Base-by-base conservation (phyloP, 2,888 invertebrate genomes). In the Lepidochitona cinerea region DNA sequence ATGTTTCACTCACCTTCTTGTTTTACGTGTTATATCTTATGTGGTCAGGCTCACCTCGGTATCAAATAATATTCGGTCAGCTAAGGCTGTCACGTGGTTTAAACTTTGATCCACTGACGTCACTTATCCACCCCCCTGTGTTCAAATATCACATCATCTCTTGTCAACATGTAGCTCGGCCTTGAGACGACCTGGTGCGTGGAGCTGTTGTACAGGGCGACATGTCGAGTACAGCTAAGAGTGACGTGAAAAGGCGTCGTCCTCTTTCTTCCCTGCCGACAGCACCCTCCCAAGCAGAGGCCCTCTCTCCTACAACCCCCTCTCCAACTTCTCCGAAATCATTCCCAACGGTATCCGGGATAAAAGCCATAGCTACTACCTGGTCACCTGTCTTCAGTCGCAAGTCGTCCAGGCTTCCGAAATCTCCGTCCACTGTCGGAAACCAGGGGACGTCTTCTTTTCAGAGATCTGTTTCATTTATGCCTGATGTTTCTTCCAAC, bases 401-500 rank as follows among this genome's bases (percentile, higher is more conserved):
- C 2, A 59, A 59, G 32, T 59, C 59, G 4, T 32, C 18, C 59
- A 23, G 59, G 9, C 29, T 32, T 2, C 59, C 59, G 12, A 59
- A 59, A 59, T 18, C 41, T 12, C 59, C 23, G 26, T 32, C 59
- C 26, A 29, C 59, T 4, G 12, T 32, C 59, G 18, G n/a, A 18
- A 49, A 7, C 7, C 49, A 18, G 3, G 26, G 59, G 12, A 23
- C 4, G 5, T 1, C 59, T 23, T 14, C 59, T 23, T 59, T 59
- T 29, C 4, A 7, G 23, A 59, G 59, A 59, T 26, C 59, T 59
- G 18, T 26, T 14, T 59, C 59, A 7, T 59, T 18, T 59, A 59
- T 59, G 18, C 59, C 59, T 29, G 59, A 59, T 59, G 32, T 29
- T 59, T 59, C 59, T 59, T 18, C 59, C 59, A 26, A 59, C 83